These are phyloP conservation scores for Chrysodeixis includens DNA, from an alignment of 2,888 invertebrate genomes.

Conservation along the genomic window DNA sequence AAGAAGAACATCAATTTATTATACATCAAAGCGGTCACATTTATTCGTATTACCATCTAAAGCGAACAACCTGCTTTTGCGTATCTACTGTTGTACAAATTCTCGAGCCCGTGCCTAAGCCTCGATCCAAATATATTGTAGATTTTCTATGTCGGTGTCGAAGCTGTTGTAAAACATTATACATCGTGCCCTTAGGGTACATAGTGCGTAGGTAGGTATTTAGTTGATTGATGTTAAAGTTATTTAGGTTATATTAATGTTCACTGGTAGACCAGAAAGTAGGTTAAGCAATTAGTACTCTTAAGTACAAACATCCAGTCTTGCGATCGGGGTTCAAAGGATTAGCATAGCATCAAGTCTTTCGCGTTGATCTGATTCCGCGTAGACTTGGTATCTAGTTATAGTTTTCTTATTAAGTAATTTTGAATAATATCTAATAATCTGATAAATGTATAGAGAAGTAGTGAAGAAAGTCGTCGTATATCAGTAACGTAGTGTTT, in stretches of 20 bases:
- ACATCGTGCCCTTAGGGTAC: conserved; percentile 26
- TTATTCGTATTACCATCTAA: not conserved
- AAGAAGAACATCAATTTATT: not conserved
- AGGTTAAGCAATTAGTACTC: not conserved
- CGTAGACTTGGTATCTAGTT: no score
- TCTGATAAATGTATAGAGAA: no score
- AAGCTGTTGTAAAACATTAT: conserved; percentile 22
- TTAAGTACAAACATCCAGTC: not conserved
- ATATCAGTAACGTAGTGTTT: not conserved
- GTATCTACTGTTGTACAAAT: not conserved
- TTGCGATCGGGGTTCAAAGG: no score
- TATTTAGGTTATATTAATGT: conserved; percentile 30
- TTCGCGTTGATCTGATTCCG: no score
- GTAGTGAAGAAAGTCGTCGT: no score
- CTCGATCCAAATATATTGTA: conserved; percentile 19
- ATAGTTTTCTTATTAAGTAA: no score
- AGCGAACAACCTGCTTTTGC: not conserved
- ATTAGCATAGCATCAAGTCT: no score
- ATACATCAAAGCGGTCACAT: not conserved
- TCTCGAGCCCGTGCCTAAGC: conserved; percentile 27
- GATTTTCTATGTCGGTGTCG: conserved; percentile 12
- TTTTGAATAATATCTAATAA: no score
- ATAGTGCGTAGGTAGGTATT: conserved; percentile 15
- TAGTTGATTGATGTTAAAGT: conserved; percentile 40
- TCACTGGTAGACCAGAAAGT: conserved; percentile 1